Conservation (phyloP, 2,797 vertebrate species). For the Ctenopoma kingsleyae region DNA sequence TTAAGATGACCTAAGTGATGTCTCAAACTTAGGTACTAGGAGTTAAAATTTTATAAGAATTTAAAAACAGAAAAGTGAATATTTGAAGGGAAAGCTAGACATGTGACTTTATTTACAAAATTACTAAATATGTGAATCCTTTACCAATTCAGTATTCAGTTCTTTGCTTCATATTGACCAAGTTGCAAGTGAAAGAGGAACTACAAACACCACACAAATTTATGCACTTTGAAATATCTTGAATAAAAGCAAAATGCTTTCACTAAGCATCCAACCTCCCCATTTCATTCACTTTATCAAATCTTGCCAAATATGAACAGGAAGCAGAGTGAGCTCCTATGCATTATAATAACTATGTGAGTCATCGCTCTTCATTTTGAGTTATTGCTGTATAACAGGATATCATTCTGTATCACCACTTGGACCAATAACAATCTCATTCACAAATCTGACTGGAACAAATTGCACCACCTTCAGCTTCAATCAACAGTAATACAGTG, state of each 20-base stretch:
- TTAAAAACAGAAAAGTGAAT: neutral
- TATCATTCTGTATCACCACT: conserved; percentile 70
- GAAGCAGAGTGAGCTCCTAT: conserved; percentile 64
- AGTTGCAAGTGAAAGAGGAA: conserved; percentile 6
- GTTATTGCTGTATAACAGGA: conserved; percentile 68
- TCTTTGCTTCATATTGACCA: conserved; percentile 2
- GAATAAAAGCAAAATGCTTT: conserved; percentile 30
- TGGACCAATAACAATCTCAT: conserved; percentile 72
- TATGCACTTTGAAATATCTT: conserved; percentile 29
- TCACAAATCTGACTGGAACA: conserved; percentile 66
- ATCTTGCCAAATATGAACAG: conserved; percentile 66
- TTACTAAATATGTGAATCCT: neutral
- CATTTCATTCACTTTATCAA: conserved; percentile 59
- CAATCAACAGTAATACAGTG: conserved; percentile 56
- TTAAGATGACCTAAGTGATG: neutral
- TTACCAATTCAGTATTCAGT: conserved; percentile 10
- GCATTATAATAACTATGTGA: conserved; percentile 65
- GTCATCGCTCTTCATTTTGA: conserved; percentile 74
- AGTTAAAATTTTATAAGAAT: neutral
- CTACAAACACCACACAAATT: conserved; percentile 9
- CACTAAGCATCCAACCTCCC: conserved; percentile 13
- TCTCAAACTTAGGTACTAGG: too few relatives aligned
- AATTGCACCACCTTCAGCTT: conserved; percentile 65
- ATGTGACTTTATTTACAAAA: conserved; percentile 3
- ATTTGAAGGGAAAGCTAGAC: too few relatives aligned